These are phyloP conservation scores for Rhea pennata DNA, from an alignment of 2,113 vertebrate species.

Conservation along the genomic window DNA sequence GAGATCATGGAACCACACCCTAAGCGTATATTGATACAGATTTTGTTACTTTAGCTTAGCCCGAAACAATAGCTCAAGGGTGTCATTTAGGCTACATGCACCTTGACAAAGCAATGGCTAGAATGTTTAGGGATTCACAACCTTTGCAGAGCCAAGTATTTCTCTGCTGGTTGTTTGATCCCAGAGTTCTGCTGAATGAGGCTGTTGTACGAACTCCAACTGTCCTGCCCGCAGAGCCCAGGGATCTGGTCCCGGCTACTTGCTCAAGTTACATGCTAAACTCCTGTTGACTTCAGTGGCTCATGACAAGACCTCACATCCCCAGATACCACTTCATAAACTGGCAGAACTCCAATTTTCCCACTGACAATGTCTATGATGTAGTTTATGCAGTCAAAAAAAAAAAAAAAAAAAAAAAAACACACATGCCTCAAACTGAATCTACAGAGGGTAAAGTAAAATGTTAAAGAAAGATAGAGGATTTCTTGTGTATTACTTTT, in stretches of 20 bases:
- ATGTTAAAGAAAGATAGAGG: background rate
- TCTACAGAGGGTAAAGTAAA: background rate
- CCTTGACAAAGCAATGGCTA: constrained; percentile 22
- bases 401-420: background rate
- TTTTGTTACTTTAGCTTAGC: constrained; percentile 32
- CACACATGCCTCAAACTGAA: background rate
- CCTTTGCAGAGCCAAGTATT: background rate
- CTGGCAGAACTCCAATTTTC: background rate
- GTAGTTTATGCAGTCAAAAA: background rate
- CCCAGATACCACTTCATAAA: background rate
- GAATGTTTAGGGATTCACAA: constrained; percentile 16
- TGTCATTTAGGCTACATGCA: background rate
- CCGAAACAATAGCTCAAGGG: constrained; percentile 49
- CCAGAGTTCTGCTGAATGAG: background rate
- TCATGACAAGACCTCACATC: background rate
- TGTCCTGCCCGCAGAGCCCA: background rate
- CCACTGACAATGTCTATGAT: background rate
- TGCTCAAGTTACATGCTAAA: background rate
- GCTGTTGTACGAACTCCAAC: background rate
- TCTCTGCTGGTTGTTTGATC: background rate
- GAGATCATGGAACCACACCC: constrained; percentile 21
- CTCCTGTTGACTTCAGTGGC: background rate
- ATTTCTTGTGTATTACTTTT: background rate
- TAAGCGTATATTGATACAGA: constrained; percentile 13
- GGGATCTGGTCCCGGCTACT: background rate